These are phyloP conservation scores for Deilephila elpenor DNA, from an alignment of 2,888 invertebrate species.

Conservation along the genomic window DNA sequence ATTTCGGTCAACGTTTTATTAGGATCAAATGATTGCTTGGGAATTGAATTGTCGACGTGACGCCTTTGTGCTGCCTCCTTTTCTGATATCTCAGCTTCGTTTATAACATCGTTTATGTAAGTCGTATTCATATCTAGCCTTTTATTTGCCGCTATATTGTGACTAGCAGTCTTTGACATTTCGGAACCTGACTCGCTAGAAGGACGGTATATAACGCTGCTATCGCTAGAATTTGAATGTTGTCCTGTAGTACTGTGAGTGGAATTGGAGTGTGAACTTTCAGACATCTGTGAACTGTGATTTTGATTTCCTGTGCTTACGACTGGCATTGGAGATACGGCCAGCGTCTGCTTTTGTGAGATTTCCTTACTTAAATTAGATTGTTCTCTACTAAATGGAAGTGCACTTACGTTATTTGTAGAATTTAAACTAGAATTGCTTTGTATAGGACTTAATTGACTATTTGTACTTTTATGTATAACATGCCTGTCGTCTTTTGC, in stretches of 20 bases:
- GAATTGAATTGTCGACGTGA: slow-evolving; percentile 56
- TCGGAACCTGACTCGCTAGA: slow-evolving; percentile 90
- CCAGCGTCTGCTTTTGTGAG: slow-evolving; percentile 81
- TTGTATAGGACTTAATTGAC: slow-evolving; percentile 84
- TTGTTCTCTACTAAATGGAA: slow-evolving; percentile 80
- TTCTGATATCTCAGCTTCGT: slow-evolving; percentile 81
- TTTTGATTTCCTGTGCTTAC: slow-evolving; percentile 64
- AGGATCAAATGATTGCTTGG: slow-evolving; percentile 66
- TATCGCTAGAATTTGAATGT: slow-evolving; percentile 89
- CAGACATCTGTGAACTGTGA: slow-evolving; percentile 85
- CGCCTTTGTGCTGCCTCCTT: slow-evolving; percentile 77
- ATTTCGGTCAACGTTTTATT: slow-evolving; percentile 70
- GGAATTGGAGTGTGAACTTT: slow-evolving; percentile 86
- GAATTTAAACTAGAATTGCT: slow-evolving; percentile 85
- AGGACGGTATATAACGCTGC: slow-evolving; percentile 89
- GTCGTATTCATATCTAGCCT: slow-evolving; percentile 81
- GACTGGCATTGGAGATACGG: slow-evolving; percentile 91
- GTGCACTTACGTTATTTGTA: slow-evolving; percentile 77
- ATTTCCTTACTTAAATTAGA: slow-evolving; percentile 81
- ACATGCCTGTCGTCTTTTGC: slow-evolving; percentile 84
- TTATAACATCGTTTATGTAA: slow-evolving; percentile 81
- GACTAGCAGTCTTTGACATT: slow-evolving; percentile 72
- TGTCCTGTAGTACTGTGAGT: slow-evolving; percentile 87
- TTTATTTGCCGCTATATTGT: slow-evolving; percentile 78
- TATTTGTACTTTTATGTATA: slow-evolving; percentile 83